Evolutionary conservation across 2,888 invertebrate species (phyloP), one percentile per base, ranked within the genome.

Genomic region (Coelopa pilipes): DNA sequence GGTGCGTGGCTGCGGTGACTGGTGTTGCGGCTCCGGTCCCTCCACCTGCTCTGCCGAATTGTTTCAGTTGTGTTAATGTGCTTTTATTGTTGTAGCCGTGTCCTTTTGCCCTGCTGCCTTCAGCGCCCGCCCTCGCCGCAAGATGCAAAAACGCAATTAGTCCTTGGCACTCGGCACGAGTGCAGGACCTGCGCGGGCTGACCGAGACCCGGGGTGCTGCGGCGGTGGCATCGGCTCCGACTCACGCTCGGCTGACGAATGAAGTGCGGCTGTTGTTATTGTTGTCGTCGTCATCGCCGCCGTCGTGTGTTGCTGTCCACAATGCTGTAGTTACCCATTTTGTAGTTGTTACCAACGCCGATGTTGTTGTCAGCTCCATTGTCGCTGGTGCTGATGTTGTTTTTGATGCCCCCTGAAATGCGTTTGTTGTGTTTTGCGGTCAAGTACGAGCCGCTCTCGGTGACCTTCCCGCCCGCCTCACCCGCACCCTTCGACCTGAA

Each of bases 141-240:
- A 70, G 71, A 53, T 65, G 71, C 46, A 53, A 65, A 71, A 71
- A 71, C 55, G 71, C 71, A 71, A 55, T 71, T 71, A 65, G 55
- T 65, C n/a, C 34, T 60, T 60, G 70, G 46, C 11, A 59, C 21
- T 45, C 69, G 19, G 57, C 15, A 21, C 17, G n/a, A 13, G n/a
- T 53, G 57, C 13, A 10, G 24, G n/a, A n/a, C n/a, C n/a, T 1
- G 21, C 10, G 24, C 50, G 17, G 47, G 12, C n/a, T 55, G n/a
- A 34, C 15, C 45, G 47, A 45, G 71, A 50, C 71, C 12, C 24
- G 60, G 24, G 21, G 10, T 24, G 45, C 34, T 45, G 46, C n/a
- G 65, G 63, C 45, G 60, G 60, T 70, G n/a, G 60, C 45, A 47
- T 59, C 49, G 47, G 49, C 24, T 21, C 10, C 24, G 62, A 34